Conservation (phyloP, 2,888 invertebrate species). For the Drosophila pegasa region DNA sequence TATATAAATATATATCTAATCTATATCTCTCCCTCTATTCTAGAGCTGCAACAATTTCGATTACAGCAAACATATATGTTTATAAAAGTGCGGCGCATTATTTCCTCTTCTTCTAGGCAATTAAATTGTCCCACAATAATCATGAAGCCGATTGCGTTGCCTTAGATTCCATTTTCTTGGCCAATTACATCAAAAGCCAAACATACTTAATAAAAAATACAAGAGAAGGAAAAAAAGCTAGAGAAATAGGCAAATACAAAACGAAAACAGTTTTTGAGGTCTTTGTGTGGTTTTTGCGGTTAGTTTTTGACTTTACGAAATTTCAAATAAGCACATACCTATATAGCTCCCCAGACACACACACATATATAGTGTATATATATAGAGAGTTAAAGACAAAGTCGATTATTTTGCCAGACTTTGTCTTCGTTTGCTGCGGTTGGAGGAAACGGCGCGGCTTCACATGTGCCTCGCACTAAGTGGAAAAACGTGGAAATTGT, state of each 20-base stretch:
- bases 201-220: slow-evolving; percentile 32
- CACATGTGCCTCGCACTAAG: slow-evolving; percentile 15
- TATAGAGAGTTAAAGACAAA: slow-evolving; percentile 20
- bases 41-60: neutral
- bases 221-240: neutral
- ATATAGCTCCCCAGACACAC: neutral
- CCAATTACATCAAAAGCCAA: slow-evolving; percentile 46
- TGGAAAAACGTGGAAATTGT: slow-evolving; percentile 15
- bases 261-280: slow-evolving; percentile 28
- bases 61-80: slow-evolving; percentile 28
- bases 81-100: slow-evolving; percentile 16
- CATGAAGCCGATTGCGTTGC: slow-evolving; percentile 44
- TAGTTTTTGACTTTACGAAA: slow-evolving; percentile 27
- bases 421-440: slow-evolving; percentile 36
- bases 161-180: slow-evolving; percentile 32
- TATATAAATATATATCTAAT: neutral
- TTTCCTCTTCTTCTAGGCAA: slow-evolving; percentile 20
- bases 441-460: slow-evolving; percentile 32
- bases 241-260: slow-evolving; percentile 25
- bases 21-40: neutral
- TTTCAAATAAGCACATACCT: slow-evolving; percentile 20
- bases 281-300: slow-evolving; percentile 49
- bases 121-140: slow-evolving; percentile 45
- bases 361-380: slow-evolving; percentile 2
- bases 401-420: slow-evolving; percentile 27